These are phyloP conservation scores for Scleropages formosus DNA, from an alignment of 2,797 vertebrate species.

Conservation along the genomic window DNA sequence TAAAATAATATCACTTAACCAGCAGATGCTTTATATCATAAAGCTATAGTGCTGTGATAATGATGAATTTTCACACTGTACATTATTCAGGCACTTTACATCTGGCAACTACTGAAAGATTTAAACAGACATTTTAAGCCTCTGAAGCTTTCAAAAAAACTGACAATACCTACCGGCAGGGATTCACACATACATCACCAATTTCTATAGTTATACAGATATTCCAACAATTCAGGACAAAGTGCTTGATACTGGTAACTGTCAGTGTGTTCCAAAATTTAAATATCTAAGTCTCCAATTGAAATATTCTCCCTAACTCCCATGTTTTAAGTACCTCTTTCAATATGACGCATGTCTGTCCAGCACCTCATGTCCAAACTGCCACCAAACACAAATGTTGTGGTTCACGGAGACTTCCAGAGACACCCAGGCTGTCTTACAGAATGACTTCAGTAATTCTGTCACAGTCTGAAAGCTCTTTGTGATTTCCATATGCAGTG, in stretches of 20 bases:
- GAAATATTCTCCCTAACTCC: no score
- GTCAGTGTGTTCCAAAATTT: no score
- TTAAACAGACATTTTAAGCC: not conserved
- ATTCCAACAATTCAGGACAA: no score
- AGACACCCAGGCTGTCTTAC: not conserved
- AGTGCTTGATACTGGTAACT: no score
- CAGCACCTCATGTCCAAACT: no score
- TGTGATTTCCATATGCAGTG: constrained; percentile 13
- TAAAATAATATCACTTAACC: constrained; percentile 11
- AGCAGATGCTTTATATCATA: not conserved
- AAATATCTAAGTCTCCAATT: no score
- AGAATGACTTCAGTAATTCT: not conserved
- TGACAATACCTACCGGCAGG: constrained; percentile 10
- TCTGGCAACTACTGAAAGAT: not conserved
- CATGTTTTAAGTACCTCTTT: not conserved
- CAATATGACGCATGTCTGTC: not conserved
- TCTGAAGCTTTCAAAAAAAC: not conserved
- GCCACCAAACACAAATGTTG: no score
- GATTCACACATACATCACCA: not conserved
- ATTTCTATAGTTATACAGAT: no score
- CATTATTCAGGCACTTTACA: not conserved
- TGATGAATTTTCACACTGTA: constrained; percentile 10
- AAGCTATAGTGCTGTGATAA: constrained; percentile 3
- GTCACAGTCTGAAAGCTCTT: not conserved
- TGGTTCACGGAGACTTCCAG: not conserved